Conservation (phyloP, 2,888 invertebrate species). For the Apocheima hispidaria region DNA sequence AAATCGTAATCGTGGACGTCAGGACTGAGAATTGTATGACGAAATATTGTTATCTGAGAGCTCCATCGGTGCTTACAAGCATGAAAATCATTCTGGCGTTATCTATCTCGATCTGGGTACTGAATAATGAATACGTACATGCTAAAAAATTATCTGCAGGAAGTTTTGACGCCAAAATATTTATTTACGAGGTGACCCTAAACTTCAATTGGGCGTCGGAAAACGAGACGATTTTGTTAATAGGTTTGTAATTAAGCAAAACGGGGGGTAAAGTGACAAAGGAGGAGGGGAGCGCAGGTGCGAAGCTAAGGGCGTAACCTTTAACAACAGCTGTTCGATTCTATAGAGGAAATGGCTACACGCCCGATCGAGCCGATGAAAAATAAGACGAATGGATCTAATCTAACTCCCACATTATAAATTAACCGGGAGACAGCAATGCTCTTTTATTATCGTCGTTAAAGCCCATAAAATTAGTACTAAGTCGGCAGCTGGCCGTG, state of each 20-base stretch:
- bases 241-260: conserved; percentile 76
- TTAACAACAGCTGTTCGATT: conserved; percentile 78
- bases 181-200: conserved; percentile 55
- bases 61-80: conserved; percentile 49
- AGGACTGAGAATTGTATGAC: conserved; percentile 62
- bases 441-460: conserved; percentile 49
- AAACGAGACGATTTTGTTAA: conserved; percentile 70
- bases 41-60: conserved; percentile 64
- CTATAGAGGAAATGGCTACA: conserved; percentile 70
- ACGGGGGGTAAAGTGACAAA: conserved; percentile 61
- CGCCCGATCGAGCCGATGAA: conserved; percentile 60
- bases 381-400: conserved; percentile 61
- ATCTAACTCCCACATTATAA: conserved; percentile 73
- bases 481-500: conserved; percentile 60
- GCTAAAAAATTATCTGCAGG: conserved; percentile 51
- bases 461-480: conserved; percentile 53
- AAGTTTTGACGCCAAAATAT: conserved; percentile 58
- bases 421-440: conserved; percentile 55
- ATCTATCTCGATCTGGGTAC: conserved; percentile 50
- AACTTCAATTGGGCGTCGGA: conserved; percentile 61
- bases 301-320: conserved; percentile 78
- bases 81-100: conserved; percentile 51
- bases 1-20: conserved; percentile 64
- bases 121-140: conserved; percentile 57
- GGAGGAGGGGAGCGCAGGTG: conserved; percentile 71